A percentile compares a stretch with the other conserved stretches of the same genome.
phyloP scores from a whole-genome alignment of 2,797 vertebrate genomes.

The Nannoperca obscura region DNA sequence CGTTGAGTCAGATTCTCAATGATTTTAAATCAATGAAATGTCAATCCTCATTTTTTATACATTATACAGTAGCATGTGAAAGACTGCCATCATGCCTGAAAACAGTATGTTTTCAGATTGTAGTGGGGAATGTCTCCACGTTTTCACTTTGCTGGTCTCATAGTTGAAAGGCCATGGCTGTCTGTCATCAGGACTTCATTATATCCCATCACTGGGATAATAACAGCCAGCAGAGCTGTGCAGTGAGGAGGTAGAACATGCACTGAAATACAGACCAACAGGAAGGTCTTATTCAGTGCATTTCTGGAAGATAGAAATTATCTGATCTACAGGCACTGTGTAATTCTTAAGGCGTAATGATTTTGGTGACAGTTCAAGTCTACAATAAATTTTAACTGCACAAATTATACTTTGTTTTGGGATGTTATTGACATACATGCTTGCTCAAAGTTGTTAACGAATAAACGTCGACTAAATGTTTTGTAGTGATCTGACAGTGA shows the following conservation, averaged over 20 bases:
- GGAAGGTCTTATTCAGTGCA: neutral
- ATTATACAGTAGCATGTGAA: neutral
- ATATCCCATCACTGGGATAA: slow-evolving; percentile 25
- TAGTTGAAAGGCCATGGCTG: slow-evolving; percentile 44
- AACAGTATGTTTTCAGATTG: neutral
- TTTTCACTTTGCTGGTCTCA: slow-evolving; percentile 36
- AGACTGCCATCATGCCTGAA: neutral
- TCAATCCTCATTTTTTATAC: neutral
- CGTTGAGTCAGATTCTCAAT: neutral
- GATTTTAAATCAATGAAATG: neutral
- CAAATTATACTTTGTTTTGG: neutral
- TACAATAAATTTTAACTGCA: neutral
- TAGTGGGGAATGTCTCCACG: slow-evolving; percentile 3
- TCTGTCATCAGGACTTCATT: slow-evolving; percentile 69
- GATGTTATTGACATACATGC: neutral
- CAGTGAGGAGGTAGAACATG: neutral
- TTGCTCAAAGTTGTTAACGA: neutral
- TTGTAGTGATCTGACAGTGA: neutral
- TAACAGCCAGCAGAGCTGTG: slow-evolving; percentile 1
- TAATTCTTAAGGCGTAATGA: neutral
- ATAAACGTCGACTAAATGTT: neutral
- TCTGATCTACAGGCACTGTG: neutral
- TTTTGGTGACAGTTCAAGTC: neutral
- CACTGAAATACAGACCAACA: neutral
- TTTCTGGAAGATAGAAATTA: neutral